Evolutionary conservation across 2,113 vertebrate genomes (phyloP), one percentile per base, ranked within the genome.

Genomic region (Megaceryle torquata): DNA sequence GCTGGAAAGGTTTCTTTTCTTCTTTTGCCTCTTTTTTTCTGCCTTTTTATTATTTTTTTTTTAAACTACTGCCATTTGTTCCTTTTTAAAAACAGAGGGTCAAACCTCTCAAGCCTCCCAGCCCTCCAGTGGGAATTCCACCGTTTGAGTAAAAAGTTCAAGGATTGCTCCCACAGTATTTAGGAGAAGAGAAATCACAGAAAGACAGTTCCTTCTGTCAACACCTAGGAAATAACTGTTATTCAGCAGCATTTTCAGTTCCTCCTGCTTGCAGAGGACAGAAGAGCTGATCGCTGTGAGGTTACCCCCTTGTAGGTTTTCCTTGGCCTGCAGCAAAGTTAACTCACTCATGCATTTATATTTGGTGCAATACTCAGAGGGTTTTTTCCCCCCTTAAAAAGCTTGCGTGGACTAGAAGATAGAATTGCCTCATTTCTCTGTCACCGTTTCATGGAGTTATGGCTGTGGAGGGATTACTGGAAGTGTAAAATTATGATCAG

Each of bases 51-150:
- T 68, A 35, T 13, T 35, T 24, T 59, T 71, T 65, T 20, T 57
- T 56, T 80, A 25, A 83, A 70, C 75, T 44, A 2, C 65, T 75
- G 56, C 86, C 95, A 88, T 95, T 96, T 97, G 92, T 94, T 93
- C 39, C 39, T 82, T 90, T 86, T 65, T 85, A 50, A 91, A 96
- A 96, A 94, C 60, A 92, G 63, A 46, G 64, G 24, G 48, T 37
- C 26, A 21, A 88, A 82, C 44, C 56, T 92, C 81, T 83, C 81
- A 56, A 89, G 48, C 79, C 67, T 26, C 85, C 24, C 82, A 88
- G 21, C 7, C 56, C 21, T 89, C 93, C 61, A 4, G 69, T 20
- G 80, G 82, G 95, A 95, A 94, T 92, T 90, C 56, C 77, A 90
- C 64, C 6, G 0, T 81, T 56, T 86, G 69, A 91, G 56, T 86